Evolutionary conservation across 2,797 vertebrate genomes (phyloP).

Genomic region (Chaetodon trifasciatus): DNA sequence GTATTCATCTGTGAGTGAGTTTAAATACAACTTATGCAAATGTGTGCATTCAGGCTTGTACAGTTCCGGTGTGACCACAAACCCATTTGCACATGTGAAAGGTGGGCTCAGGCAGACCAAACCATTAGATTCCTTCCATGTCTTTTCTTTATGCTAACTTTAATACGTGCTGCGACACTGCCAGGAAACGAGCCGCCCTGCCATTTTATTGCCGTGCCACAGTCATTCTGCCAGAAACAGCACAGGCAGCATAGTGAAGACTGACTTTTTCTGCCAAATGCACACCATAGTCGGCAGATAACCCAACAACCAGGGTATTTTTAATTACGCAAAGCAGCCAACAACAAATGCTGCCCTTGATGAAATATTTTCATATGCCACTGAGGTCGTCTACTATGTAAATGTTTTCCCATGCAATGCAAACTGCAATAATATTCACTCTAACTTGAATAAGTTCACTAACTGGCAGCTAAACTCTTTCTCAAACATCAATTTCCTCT

Average conservation of each 20-base stretch:
- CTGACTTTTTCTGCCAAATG: conserved; percentile 49
- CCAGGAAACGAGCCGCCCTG: conserved; percentile 65
- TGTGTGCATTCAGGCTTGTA: conserved; percentile 16
- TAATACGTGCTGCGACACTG: conserved; percentile 36
- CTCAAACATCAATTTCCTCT: conserved; percentile 73
- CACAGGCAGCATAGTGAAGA: conserved; percentile 46
- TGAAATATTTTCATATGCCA: conserved; percentile 39
- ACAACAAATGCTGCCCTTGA: conserved; percentile 10
- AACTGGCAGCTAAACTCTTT: conserved; percentile 31
- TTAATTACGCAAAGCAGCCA: conserved; percentile 30
- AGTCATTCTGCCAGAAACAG: conserved; percentile 54
- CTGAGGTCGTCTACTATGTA: not conserved
- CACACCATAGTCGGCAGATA: conserved; percentile 40
- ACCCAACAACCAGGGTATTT: conserved; percentile 8
- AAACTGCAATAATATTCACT: conserved; percentile 25
- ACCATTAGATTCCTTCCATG: conserved; percentile 52
- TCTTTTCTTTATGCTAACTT: conserved; percentile 56
- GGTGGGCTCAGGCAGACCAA: conserved; percentile 37
- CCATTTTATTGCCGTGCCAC: conserved; percentile 51
- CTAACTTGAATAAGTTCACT: conserved; percentile 24
- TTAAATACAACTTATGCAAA: conserved; percentile 10
- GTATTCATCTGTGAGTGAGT: not conserved
- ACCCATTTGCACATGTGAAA: conserved; percentile 22
- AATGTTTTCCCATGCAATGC: conserved; percentile 21
- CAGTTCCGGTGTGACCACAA: conserved; percentile 4